Evolutionary conservation across 2,113 vertebrate genomes (phyloP), one percentile per base, ranked within the genome.

Genomic region (Crocuta crocuta): DNA sequence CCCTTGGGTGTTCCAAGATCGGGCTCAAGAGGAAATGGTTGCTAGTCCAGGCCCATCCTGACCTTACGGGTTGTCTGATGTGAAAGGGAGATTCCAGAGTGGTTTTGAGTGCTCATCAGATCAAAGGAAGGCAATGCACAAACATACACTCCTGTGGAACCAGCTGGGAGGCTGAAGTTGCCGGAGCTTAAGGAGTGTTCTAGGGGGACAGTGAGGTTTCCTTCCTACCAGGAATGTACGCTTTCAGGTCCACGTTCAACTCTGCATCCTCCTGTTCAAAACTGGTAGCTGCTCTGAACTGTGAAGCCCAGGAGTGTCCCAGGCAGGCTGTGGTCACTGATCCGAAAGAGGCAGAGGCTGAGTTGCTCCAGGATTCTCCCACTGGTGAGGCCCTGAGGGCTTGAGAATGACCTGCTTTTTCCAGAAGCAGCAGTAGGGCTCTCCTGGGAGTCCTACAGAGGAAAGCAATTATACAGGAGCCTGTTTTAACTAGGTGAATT

Each of bases 1-100:
- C 63, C 50, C 2, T 19, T 6, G 0, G 28, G 21, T 73, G 48
- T 24, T 17, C 63, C 0, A 5, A n/a, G 33, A 26, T 7, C 2
- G 33, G 9, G 6, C n/a, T 53, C 4, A 15, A 11, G 45, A n/a
- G 48, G 61, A 68, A 66, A 33, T 0, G 6, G 35, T 26, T 35
- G 31, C n/a, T 43, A 39, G 24, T 43, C 4, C 21, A 7, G 80
- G 31, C 8, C 10, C 31, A 33, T 2, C 11, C 45, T 58, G 63
- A 26, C 23, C 23, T 68, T 10, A 12, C 5, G 13, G 45, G 28
- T 13, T 55, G 11, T 31, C 26, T 16, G 4, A 8, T 26, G 4
- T 50, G 24, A 45, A 53, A 2, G 53, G 19, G 19, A 45, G 35
- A 16, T 16, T 19, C 5, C 31, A 61, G 66, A 31, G 48, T 4